Conservation (phyloP, 1,140 invertebrate species). For the Brachionus angularis region DNA sequence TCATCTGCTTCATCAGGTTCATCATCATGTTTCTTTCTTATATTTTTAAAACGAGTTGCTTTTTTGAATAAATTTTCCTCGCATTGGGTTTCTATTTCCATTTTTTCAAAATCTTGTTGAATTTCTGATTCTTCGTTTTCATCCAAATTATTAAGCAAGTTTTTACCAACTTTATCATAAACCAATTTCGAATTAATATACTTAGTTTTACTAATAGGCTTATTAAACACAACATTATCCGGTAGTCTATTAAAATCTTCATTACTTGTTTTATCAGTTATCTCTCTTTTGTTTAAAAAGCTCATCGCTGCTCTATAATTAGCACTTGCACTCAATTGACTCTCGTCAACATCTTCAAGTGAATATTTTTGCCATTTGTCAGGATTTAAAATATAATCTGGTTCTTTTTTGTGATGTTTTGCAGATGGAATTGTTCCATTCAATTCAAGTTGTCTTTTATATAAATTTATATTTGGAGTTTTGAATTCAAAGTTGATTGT, state of each 20-base stretch:
- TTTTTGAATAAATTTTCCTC: conserved; percentile 7
- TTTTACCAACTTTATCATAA: not conserved
- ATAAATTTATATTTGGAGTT: not conserved
- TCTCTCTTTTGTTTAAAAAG: conserved; percentile 14
- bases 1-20: not conserved
- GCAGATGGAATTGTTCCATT: not conserved
- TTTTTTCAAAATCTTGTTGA: not conserved
- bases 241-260: not conserved
- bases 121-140: conserved; percentile 23
- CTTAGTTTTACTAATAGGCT: conserved; percentile 31
- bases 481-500: conserved; percentile 5
- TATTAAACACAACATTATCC: conserved; percentile 12
- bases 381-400: not conserved
- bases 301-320: conserved; percentile 35
- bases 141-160: not conserved
- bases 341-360: conserved; percentile 23
- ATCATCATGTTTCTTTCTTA: not conserved
- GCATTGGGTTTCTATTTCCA: not conserved
- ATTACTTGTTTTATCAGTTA: not conserved
- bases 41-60: not conserved
- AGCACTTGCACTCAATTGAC: not conserved
- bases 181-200: not conserved
- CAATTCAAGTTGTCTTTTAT: not conserved
- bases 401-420: conserved; percentile 6
- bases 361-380: conserved; percentile 38